A percentile compares a stretch with the other conserved stretches of the same genome.
Conservation (phyloP, 2,797 vertebrate genomes). For the Rhyacichthys aspro region DNA sequence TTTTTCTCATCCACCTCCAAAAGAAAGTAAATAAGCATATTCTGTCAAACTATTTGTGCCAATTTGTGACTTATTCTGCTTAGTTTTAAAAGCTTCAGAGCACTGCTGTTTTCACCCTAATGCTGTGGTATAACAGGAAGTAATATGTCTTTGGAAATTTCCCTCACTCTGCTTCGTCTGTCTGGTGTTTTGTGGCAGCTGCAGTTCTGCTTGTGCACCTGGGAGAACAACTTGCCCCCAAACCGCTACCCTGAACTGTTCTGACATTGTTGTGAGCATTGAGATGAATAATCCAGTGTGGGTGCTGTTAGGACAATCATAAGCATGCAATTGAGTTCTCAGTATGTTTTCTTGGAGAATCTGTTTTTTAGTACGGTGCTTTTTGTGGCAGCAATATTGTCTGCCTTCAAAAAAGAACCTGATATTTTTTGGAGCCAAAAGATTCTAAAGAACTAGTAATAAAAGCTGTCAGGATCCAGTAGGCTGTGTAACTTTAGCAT, state of each 20-base stretch:
- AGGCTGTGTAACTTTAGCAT: neutral
- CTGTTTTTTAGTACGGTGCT: too few species aligned
- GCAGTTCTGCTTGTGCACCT: slow-evolving; percentile 36
- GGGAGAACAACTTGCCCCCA: slow-evolving; percentile 33
- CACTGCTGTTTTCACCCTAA: neutral
- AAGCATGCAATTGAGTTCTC: too few species aligned
- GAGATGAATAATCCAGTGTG: slow-evolving; percentile 30
- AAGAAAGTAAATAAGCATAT: neutral
- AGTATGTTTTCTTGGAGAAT: too few species aligned
- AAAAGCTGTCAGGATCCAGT: neutral
- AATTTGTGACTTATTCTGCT: neutral
- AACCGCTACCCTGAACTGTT: slow-evolving; percentile 38
- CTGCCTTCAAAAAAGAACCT: too few species aligned
- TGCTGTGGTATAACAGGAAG: slow-evolving; percentile 9
- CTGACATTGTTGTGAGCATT: slow-evolving; percentile 45
- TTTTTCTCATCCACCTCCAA: neutral
- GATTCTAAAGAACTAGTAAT: neutral
- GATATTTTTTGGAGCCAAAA: too few species aligned
- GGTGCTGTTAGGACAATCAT: neutral
- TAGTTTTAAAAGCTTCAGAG: neutral
- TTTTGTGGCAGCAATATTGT: too few species aligned
- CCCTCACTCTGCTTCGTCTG: slow-evolving; percentile 8
- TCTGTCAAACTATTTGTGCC: neutral
- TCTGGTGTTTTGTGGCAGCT: slow-evolving; percentile 21
- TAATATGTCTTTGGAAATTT: slow-evolving; percentile 11